Evolutionary conservation across 2,113 vertebrate genomes (phyloP).

Genomic region (Apodemus speciosus): DNA sequence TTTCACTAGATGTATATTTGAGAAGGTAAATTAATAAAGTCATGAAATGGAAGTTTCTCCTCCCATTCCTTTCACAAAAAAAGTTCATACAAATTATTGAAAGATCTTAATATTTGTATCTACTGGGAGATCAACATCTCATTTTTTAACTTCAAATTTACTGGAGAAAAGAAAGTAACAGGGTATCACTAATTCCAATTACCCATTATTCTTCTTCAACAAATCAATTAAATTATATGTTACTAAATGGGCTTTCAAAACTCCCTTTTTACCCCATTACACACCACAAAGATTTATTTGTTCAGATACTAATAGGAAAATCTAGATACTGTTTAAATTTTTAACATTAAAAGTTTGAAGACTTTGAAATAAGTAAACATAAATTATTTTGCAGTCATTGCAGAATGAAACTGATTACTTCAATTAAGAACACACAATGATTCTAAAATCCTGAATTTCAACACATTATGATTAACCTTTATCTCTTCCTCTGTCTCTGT

Average conservation of each 20-base stretch:
- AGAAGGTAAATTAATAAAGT: not conserved
- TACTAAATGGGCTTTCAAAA: not conserved
- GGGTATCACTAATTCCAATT: not conserved
- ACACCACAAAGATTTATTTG: not conserved
- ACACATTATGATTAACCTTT: not conserved
- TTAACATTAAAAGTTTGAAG: not conserved
- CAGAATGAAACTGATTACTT: constrained; percentile 17
- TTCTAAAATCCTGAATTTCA: not conserved
- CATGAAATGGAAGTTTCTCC: not conserved
- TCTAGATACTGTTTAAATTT: not conserved
- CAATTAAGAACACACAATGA: not conserved
- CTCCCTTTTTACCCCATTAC: not conserved
- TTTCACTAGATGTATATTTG: not conserved
- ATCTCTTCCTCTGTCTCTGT: not conserved
- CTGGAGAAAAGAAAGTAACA: not conserved
- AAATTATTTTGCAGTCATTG: not conserved
- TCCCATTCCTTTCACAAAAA: not conserved
- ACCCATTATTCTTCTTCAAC: not conserved
- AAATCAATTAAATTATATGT: not conserved
- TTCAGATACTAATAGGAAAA: not conserved
- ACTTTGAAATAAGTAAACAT: not conserved
- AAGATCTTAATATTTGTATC: constrained; percentile 26
- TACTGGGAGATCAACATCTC: not conserved
- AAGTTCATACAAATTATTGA: not conserved
- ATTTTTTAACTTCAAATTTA: not conserved